Evolutionary conservation across 2,888 invertebrate species (phyloP).

Genomic region (Phania funesta): DNA sequence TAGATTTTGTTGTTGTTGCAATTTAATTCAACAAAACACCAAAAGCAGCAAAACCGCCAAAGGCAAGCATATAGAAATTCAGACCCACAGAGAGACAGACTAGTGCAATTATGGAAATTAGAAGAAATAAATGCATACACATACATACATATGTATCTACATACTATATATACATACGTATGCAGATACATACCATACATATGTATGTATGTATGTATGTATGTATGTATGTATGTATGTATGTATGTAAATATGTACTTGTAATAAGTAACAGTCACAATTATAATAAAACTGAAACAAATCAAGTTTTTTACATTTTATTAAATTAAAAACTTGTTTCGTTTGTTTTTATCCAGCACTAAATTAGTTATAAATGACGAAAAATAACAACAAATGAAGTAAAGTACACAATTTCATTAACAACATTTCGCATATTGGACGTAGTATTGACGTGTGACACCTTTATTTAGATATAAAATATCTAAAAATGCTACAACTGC

Average conservation of each 20-base stretch:
- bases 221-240: too few species aligned
- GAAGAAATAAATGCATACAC: slow-evolving; percentile 2
- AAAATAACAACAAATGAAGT: not conserved
- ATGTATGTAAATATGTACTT: too few species aligned
- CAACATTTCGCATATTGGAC: slow-evolving; percentile 17
- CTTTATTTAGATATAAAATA: slow-evolving; percentile 45
- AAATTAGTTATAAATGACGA: slow-evolving; percentile 19
- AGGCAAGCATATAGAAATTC: slow-evolving; percentile 16
- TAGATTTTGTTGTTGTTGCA: slow-evolving; percentile 22
- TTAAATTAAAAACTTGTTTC: slow-evolving; percentile 24
- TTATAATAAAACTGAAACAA: slow-evolving; percentile 33
- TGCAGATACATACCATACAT: too few species aligned
- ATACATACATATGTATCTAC: too few species aligned
- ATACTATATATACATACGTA: too few species aligned
- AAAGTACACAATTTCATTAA: slow-evolving; percentile 15
- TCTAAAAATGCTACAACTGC: not conserved
- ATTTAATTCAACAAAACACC: slow-evolving; percentile 43
- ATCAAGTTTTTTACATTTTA: slow-evolving; percentile 25
- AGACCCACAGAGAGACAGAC: not conserved
- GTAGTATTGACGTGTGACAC: slow-evolving; percentile 46
- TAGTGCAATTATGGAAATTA: slow-evolving; percentile 46
- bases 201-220: too few species aligned
- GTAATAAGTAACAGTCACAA: not conserved
- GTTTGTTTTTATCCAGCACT: not conserved
- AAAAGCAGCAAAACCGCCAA: slow-evolving; percentile 1